These are phyloP conservation scores for Busseola fusca DNA, from an alignment of 2,888 invertebrate genomes.

Conservation along the genomic window DNA sequence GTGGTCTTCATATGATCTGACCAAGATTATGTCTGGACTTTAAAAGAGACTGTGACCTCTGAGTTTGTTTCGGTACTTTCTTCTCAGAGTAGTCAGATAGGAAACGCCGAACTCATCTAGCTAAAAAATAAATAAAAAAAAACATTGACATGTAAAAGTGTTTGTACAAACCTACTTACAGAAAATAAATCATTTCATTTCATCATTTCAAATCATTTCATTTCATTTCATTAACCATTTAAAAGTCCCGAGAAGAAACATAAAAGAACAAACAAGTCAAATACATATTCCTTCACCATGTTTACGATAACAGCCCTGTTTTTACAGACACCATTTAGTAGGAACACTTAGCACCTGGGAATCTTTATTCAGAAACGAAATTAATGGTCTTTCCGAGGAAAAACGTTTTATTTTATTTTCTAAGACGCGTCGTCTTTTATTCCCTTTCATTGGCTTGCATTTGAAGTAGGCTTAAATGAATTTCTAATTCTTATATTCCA, in stretches of 20 bases:
- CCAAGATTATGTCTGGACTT: too few relatives aligned
- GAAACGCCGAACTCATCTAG: too few relatives aligned
- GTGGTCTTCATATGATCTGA: too few relatives aligned
- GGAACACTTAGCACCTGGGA: constrained; percentile 52
- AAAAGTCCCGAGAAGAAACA: constrained; percentile 29
- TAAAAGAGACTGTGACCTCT: too few relatives aligned
- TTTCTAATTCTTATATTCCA: constrained; percentile 27
- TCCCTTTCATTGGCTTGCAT: constrained; percentile 23
- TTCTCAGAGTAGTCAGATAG: too few relatives aligned
- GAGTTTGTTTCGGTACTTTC: too few relatives aligned
- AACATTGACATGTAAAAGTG: too few relatives aligned
- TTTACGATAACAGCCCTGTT: constrained; percentile 46
- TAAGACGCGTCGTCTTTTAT: constrained; percentile 24
- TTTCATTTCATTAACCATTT: too few relatives aligned
- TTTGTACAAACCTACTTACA: too few relatives aligned
- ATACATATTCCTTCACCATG: constrained; percentile 36
- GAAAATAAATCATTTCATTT: too few relatives aligned
- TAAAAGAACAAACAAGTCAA: constrained; percentile 53
- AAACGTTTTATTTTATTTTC: constrained; percentile 30
- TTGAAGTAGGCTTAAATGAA: constrained; percentile 18
- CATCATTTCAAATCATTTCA: too few relatives aligned
- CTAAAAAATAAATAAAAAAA: too few relatives aligned
- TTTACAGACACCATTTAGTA: constrained; percentile 43
- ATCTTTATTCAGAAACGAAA: constrained; percentile 42
- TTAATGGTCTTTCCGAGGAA: constrained; percentile 30